phyloP scores from a whole-genome alignment of 2,797 vertebrate species.

The Momotus momota region DNA sequence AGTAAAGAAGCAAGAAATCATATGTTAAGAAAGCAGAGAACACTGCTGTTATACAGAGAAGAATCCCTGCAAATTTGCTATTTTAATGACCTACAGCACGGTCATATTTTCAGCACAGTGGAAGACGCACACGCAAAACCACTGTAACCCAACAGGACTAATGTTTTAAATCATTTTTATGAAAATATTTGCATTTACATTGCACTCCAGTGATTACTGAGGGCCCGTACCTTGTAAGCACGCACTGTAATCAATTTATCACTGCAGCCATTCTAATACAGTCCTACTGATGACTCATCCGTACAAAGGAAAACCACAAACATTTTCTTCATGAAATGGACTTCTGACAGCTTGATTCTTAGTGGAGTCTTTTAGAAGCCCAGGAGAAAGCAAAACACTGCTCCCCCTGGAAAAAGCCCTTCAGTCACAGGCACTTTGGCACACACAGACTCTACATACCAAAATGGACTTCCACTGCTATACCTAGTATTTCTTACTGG shows the following conservation, averaged over 20 bases:
- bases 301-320: background rate
- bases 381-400: background rate
- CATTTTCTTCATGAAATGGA: background rate
- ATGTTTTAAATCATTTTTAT: conserved; percentile 63
- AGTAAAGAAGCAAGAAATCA: conserved; percentile 24
- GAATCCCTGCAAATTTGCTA: conserved; percentile 13
- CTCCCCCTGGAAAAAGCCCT: background rate
- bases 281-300: background rate
- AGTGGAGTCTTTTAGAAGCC: background rate
- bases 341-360: background rate
- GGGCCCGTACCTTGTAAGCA: conserved; percentile 17
- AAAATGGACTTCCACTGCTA: background rate
- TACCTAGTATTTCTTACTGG: background rate
- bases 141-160: conserved; percentile 20
- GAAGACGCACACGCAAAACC: conserved; percentile 9
- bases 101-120: conserved; percentile 34
- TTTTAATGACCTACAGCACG: conserved; percentile 40
- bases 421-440: background rate
- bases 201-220: conserved; percentile 53
- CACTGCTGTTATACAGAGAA: background rate
- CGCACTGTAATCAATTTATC: conserved; percentile 36
- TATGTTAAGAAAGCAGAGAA: conserved; percentile 28
- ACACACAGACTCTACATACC: background rate
- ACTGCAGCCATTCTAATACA: background rate
- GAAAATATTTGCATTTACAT: conserved; percentile 67